Percentiles rank a stretch among this genome's conserved stretches.
Evolutionary conservation across 1,140 invertebrate species (phyloP).

Genomic region (Hydropsyche tenuis): DNA sequence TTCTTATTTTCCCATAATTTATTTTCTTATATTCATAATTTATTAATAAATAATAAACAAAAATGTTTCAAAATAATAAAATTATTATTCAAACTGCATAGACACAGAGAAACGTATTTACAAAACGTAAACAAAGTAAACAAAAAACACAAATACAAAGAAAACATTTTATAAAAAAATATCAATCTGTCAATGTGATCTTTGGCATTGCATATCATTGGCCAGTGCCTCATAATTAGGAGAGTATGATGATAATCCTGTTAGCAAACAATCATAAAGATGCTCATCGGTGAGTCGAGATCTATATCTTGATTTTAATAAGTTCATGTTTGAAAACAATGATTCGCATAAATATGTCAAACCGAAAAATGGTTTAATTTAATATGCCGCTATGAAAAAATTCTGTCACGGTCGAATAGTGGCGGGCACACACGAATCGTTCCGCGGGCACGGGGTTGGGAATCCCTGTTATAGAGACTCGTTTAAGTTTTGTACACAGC

Average conservation of each 20-base stretch:
- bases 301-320: conserved; percentile 45
- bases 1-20: conserved; percentile 23
- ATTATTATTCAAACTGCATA: conserved; percentile 29
- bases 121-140: conserved; percentile 20
- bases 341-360: too few species aligned
- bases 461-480: too few species aligned
- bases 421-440: too few species aligned
- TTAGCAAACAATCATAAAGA: conserved; percentile 39
- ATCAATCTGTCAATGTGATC: conserved; percentile 26
- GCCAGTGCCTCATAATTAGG: conserved; percentile 30
- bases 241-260: conserved; percentile 25
- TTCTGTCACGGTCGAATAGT: too few species aligned
- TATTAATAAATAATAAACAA: conserved; percentile 34
- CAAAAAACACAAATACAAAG: conserved; percentile 9
- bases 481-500: too few species aligned
- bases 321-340: conserved; percentile 14
- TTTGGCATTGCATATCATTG: conserved; percentile 27
- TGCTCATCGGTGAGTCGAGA: conserved; percentile 45
- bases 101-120: conserved; percentile 24
- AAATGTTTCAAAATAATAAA: neutral
- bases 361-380: too few species aligned
- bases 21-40: conserved; percentile 27
- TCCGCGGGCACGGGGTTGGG: too few species aligned
- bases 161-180: conserved; percentile 24
- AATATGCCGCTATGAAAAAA: too few species aligned